These are phyloP conservation scores for Achlya flavicornis DNA, from an alignment of 2,888 invertebrate genomes.

Conservation along the genomic window DNA sequence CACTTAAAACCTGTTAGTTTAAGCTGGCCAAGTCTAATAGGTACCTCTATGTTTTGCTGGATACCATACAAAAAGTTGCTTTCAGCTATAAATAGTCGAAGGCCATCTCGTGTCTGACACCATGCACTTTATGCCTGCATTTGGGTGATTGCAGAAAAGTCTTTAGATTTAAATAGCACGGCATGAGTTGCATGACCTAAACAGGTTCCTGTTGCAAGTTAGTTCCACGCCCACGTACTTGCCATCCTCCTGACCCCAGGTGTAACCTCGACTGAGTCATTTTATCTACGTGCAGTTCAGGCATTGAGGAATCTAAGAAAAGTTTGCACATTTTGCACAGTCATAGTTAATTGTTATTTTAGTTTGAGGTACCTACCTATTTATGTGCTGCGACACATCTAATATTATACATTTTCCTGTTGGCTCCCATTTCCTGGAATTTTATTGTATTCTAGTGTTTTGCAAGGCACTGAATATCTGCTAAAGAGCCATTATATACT, in stretches of 20 bases:
- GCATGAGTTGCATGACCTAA: conserved; percentile 77
- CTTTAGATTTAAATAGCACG: conserved; percentile 71
- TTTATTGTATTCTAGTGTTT: no score
- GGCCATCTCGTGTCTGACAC: conserved; percentile 47
- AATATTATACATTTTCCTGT: background rate
- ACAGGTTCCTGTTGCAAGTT: conserved; percentile 74
- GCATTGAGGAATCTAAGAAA: background rate
- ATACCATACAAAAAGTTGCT: conserved; percentile 32
- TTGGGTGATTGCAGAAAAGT: conserved; percentile 63
- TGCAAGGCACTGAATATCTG: background rate
- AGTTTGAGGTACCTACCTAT: background rate
- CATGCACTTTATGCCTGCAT: conserved; percentile 33
- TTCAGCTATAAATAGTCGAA: conserved; percentile 58
- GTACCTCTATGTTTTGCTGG: conserved; percentile 22
- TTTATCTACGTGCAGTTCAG: conserved; percentile 21
- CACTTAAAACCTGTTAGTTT: background rate
- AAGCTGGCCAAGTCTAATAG: conserved; percentile 2
- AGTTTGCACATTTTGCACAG: background rate
- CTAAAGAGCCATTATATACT: background rate
- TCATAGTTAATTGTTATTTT: background rate
- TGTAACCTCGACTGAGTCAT: conserved; percentile 65
- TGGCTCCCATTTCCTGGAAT: background rate
- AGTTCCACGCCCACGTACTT: conserved; percentile 59
- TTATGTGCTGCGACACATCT: background rate
- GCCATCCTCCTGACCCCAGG: conserved; percentile 66